phyloP scores from a whole-genome alignment of 2,888 invertebrate species.

The Parascotia fuliginaria region DNA sequence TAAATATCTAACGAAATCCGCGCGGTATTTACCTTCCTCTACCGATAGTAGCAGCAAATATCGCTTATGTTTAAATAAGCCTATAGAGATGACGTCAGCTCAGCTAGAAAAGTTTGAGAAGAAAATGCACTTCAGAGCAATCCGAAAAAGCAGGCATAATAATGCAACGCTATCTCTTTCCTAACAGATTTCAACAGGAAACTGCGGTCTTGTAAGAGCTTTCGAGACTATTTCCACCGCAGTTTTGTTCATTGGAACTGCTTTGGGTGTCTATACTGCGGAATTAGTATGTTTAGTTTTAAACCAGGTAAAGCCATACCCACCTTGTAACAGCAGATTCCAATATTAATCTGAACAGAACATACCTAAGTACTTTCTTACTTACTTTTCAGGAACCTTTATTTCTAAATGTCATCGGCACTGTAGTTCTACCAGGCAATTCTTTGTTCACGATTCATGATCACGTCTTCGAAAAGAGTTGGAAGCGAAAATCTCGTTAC shows the following conservation, averaged over 20 bases:
- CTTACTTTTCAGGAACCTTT: constrained; percentile 69
- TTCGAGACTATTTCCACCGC: constrained; percentile 69
- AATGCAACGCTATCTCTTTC: too few species aligned
- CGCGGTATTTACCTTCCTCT: too few species aligned
- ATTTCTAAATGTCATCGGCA: constrained; percentile 67
- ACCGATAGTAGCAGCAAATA: too few species aligned
- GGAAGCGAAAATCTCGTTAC: constrained; percentile 61
- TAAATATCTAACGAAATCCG: too few species aligned
- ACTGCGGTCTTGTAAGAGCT: constrained; percentile 76
- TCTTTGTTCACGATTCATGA: constrained; percentile 62
- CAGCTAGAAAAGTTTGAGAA: too few species aligned
- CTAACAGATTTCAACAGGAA: constrained; percentile 72
- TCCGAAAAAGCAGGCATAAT: too few species aligned
- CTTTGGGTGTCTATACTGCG: constrained; percentile 71
- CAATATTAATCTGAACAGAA: too few species aligned
- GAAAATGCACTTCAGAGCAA: too few species aligned
- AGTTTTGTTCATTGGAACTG: constrained; percentile 67
- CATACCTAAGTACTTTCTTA: constrained; percentile 5
- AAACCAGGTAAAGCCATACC: constrained; percentile 65
- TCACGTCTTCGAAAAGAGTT: constrained; percentile 65
- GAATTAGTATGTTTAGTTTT: constrained; percentile 76
- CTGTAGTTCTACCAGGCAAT: constrained; percentile 65
- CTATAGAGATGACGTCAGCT: too few species aligned
- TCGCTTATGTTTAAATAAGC: too few species aligned
- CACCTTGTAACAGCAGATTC: neutral